phyloP scores from a whole-genome alignment of 2,888 invertebrate species.

The Mallateleia sp. region DNA sequence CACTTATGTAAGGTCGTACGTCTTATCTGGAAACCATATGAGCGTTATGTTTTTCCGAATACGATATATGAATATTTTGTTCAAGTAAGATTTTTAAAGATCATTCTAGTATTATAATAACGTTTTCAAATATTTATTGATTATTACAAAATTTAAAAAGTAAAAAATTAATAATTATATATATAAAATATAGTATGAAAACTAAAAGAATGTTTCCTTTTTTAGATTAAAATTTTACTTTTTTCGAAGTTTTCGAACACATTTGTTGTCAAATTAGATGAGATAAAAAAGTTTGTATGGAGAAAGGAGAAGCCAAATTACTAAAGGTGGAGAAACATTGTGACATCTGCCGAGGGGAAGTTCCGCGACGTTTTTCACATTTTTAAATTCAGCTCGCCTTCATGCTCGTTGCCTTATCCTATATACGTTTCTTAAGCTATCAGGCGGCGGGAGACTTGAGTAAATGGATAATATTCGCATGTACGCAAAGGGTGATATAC shows the following conservation, averaged over 20 bases:
- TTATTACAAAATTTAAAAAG: slow-evolving; percentile 11
- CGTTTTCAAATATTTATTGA: too few species aligned
- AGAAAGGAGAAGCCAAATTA: slow-evolving; percentile 80
- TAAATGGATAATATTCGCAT: slow-evolving; percentile 83
- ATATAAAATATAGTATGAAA: slow-evolving; percentile 30
- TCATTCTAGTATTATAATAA: not conserved
- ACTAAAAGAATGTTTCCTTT: slow-evolving; percentile 48
- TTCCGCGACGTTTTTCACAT: slow-evolving; percentile 78
- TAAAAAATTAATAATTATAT: slow-evolving; percentile 40
- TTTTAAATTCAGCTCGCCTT: slow-evolving; percentile 83
- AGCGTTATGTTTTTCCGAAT: slow-evolving; percentile 59
- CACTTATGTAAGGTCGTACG: slow-evolving; percentile 46
- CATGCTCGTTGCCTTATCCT: slow-evolving; percentile 76
- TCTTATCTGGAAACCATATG: slow-evolving; percentile 46
- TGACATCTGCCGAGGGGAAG: slow-evolving; percentile 83
- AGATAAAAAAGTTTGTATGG: slow-evolving; percentile 72
- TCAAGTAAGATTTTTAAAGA: not conserved
- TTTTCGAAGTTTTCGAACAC: slow-evolving; percentile 68
- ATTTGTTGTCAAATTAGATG: slow-evolving; percentile 76
- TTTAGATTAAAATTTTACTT: slow-evolving; percentile 35
- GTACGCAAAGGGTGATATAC: slow-evolving; percentile 80
- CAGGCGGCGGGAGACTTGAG: slow-evolving; percentile 81
- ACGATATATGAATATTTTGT: slow-evolving; percentile 53
- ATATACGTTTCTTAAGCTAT: slow-evolving; percentile 78
- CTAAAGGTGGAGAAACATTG: slow-evolving; percentile 81